Evolutionary conservation across 1,140 invertebrate species (phyloP), one percentile per base, ranked within the genome.

Genomic region (Aphelenchoides fujianensis): DNA sequence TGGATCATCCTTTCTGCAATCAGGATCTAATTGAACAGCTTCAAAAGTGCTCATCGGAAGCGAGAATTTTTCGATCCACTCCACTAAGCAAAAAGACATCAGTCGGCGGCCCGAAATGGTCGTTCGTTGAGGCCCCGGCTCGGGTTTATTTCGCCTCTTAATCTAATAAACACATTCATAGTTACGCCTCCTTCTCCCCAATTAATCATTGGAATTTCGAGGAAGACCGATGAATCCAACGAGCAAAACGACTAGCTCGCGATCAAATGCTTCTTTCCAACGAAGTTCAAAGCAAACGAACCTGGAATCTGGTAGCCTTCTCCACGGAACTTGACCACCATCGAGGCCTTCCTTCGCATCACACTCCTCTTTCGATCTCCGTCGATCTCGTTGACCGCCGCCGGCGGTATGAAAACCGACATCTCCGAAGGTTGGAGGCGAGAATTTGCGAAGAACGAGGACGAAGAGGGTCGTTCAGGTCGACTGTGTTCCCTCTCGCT

Each of bases 1-100:
- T 66, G 63, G n/a, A 66, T 66, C 63, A 66, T 66, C 3, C 32
- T 66, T 12, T 66, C 63, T 66, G 32, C 12, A 66, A 37, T 30
- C n/a, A 12, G 23, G 12, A 16, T 48, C 23, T 48, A 48, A 48
- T 48, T 48, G 41, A 48, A 12, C 12, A 48, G 41, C 12, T 48
- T 48, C 12, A 48, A 12, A 48, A 48, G 41, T 48, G 12, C n/a
- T n/a, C n/a, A n/a, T n/a, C n/a, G n/a, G n/a, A n/a, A n/a, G n/a
- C n/a, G n/a, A n/a, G n/a, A n/a, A n/a, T n/a, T n/a, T n/a, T n/a
- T n/a, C n/a, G n/a, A n/a, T n/a, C n/a, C n/a, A n/a, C n/a, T n/a
- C n/a, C n/a, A n/a, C n/a, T n/a, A n/a, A n/a, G n/a, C n/a, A n/a
- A n/a, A n/a, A n/a, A n/a, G n/a, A n/a, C n/a, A n/a, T n/a, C n/a